These are phyloP conservation scores for Drosophila pegasa DNA, from an alignment of 2,888 invertebrate genomes.

Conservation along the genomic window DNA sequence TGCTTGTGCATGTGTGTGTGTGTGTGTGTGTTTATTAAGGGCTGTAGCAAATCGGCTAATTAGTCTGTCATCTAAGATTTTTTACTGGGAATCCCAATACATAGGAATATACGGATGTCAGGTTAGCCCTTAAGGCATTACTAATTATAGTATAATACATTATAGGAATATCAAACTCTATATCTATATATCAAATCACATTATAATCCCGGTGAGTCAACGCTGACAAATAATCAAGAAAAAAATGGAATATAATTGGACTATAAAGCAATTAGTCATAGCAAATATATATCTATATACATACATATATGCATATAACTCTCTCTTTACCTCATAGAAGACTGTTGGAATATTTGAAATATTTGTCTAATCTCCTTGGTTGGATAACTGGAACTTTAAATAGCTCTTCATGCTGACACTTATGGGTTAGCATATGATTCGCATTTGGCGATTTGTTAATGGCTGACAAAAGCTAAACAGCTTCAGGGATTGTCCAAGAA, in stretches of 20 bases:
- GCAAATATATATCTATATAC: neutral
- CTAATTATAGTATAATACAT: neutral
- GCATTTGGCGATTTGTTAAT: slow-evolving; percentile 27
- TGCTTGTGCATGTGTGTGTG: neutral
- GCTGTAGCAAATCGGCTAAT: slow-evolving; percentile 34
- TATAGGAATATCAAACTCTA: neutral
- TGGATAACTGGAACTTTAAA: slow-evolving; percentile 33
- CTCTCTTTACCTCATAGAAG: slow-evolving; percentile 33
- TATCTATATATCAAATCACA: neutral
- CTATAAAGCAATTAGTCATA: slow-evolving; percentile 2
- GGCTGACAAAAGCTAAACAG: slow-evolving; percentile 24
- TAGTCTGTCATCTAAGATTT: slow-evolving; percentile 40
- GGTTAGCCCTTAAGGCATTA: neutral
- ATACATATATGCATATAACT: neutral
- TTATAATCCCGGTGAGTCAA: slow-evolving; percentile 1
- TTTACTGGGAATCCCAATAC: slow-evolving; percentile 6
- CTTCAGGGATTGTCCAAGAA: slow-evolving; percentile 31
- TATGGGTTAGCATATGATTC: slow-evolving; percentile 24
- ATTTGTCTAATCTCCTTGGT: slow-evolving; percentile 33
- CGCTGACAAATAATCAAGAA: slow-evolving; percentile 1
- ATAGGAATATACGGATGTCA: neutral
- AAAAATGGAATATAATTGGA: slow-evolving; percentile 10
- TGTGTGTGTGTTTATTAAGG: slow-evolving; percentile 22
- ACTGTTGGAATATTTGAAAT: slow-evolving; percentile 22
- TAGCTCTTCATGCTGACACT: slow-evolving; percentile 38